Percentiles rank a stretch among this genome's conserved stretches.
phyloP scores from a whole-genome alignment of 2,113 vertebrate species.

The Noctilio leporinus region DNA sequence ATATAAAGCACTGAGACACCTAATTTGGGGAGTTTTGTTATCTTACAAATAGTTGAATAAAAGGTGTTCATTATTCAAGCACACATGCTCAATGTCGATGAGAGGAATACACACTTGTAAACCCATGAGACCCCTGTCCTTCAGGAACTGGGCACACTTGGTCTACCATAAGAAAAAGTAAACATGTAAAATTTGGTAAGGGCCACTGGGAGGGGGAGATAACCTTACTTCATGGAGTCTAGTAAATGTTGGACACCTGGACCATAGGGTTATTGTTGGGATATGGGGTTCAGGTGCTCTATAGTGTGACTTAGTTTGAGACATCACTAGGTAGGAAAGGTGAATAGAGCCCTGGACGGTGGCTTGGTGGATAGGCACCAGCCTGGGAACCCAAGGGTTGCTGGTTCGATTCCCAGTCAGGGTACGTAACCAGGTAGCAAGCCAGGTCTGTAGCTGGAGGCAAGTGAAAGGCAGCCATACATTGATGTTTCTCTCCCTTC shows the following conservation, averaged over 20 bases:
- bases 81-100: background rate
- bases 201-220: background rate
- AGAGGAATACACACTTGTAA: background rate
- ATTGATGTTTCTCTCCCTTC: too few species aligned
- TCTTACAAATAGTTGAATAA: background rate
- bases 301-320: background rate
- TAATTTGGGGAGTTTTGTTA: background rate
- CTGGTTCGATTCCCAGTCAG: too few species aligned
- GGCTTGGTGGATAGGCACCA: too few species aligned
- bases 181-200: background rate
- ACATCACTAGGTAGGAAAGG: background rate
- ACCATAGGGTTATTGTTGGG: background rate
- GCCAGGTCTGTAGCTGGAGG: too few species aligned
- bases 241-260: background rate
- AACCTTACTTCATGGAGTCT: background rate
- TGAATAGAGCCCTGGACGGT: too few species aligned
- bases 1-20: background rate
- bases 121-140: background rate
- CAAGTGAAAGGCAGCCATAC: too few species aligned
- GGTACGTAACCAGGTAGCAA: too few species aligned
- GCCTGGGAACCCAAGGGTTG: too few species aligned
- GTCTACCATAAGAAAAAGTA: background rate
- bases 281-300: background rate
- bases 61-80: background rate
- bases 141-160: background rate